phyloP scores from a whole-genome alignment of 2,113 vertebrate species.

The Pristiophorus japonicus region DNA sequence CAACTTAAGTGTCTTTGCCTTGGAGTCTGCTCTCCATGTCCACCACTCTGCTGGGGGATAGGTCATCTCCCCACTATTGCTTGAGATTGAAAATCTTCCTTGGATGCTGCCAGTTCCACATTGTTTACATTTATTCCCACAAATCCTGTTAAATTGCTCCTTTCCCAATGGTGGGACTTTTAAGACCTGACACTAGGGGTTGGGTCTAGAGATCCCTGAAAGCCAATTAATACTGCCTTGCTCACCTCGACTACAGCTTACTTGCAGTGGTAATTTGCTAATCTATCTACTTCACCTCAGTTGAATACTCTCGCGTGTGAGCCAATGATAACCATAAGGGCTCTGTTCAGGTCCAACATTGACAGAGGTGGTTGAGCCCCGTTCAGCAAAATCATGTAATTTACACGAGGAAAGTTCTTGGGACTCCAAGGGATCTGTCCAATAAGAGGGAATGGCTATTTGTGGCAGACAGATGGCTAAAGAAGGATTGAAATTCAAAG shows the following conservation, averaged over 20 bases:
- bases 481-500: neutral
- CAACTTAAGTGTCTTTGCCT: neutral
- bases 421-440: neutral
- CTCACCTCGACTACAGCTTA: neutral
- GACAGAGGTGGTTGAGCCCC: neutral
- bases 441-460: neutral
- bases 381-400: neutral
- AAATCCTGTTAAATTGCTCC: neutral
- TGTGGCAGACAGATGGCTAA: neutral
- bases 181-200: neutral
- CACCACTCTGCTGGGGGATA: neutral
- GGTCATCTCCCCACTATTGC: neutral
- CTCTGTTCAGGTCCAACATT: neutral
- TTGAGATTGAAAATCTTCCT: neutral
- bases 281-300: neutral
- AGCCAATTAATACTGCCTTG: neutral
- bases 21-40: neutral
- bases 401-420: neutral
- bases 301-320: neutral
- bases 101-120: neutral
- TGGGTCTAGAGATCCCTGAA: neutral
- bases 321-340: neutral
- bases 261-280: neutral
- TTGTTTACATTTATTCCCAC: neutral
- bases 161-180: neutral